Evolutionary conservation across 2,113 vertebrate species (phyloP), one percentile per base, ranked within the genome.

Genomic region (Cricetomys ansorgei): DNA sequence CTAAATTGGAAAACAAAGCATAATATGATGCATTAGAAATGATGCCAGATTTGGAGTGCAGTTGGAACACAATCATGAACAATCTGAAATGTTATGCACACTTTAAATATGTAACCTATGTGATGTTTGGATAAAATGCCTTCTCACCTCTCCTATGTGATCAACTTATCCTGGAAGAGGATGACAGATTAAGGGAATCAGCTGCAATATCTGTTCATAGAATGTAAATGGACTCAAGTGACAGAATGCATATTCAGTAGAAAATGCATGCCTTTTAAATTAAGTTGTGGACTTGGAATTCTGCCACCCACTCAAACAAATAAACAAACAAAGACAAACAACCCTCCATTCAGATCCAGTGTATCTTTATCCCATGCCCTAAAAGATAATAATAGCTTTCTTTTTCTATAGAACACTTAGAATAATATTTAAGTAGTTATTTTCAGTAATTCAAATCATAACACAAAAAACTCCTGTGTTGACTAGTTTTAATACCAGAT

Each of bases 401-500:
- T 77, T 15, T 88, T 96, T 79, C 48, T 72, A 83, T 23, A 76
- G 29, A 94, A 7, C 55, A 76, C 43, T 94, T 85, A 89, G 29
- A 94, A 69, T 50, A 87, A 94, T 23, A 97, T 80, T 95, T 92
- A 96, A 88, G 73, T 45, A 92, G 93, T 93, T 89, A 97, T 95
- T 98, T 96, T 77, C 73, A 97, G 84, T 95, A 64, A 98, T 98
- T 96, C 97, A 84, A 98, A 96, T 97, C 97, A 97, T 96, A n/a
- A n/a, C 89, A 97, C 80, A 97, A 97, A 97, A 92, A 94, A 97
- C 72, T 84, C 92, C 88, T 91, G 11, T 4, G 0, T 97, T 98
- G 97, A 95, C 95, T 97, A 97, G 97, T 98, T 98, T 98, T 98
- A 98, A 98, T 98, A 97, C 98, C 98, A 99, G 98, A 98, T 98